phyloP scores from a whole-genome alignment of 2,888 invertebrate genomes.

The Lysandra coridon region DNA sequence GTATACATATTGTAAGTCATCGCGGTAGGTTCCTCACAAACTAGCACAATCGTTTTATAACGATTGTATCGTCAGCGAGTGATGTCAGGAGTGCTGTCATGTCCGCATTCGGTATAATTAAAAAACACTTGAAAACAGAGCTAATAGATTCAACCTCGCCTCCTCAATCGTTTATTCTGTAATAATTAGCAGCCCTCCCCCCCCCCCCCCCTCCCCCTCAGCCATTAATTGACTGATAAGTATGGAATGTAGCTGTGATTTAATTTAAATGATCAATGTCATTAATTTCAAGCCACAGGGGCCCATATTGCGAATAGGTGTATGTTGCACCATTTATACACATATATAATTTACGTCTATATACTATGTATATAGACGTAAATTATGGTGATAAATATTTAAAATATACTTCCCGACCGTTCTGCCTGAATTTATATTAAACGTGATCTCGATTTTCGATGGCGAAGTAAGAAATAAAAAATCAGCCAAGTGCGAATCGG shows the following conservation, averaged over 20 bases:
- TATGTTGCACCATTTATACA: too few species aligned
- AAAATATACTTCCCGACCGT: too few species aligned
- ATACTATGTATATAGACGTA: too few species aligned
- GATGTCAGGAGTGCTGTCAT: constrained; percentile 5
- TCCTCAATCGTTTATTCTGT: constrained; percentile 28
- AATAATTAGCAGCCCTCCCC: not conserved
- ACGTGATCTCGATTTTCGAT: too few species aligned
- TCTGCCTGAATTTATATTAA: too few species aligned
- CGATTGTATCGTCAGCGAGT: constrained; percentile 8
- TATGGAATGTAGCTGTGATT: not conserved
- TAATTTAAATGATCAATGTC: not conserved
- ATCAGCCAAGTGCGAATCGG: too few species aligned
- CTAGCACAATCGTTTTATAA: not conserved
- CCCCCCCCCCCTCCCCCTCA: not conserved
- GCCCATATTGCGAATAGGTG: too few species aligned
- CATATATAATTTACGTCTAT: too few species aligned
- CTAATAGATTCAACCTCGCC: constrained; percentile 27
- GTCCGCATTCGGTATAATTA: not conserved
- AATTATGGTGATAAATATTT: too few species aligned
- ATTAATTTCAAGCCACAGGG: too few species aligned
- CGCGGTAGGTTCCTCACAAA: not conserved
- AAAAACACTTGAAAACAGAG: constrained; percentile 14
- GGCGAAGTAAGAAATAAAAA: too few species aligned
- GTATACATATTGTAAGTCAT: too few species aligned
- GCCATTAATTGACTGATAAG: not conserved